phyloP scores from a whole-genome alignment of 2,113 vertebrate species.

The Nothoprocta pentlandii region DNA sequence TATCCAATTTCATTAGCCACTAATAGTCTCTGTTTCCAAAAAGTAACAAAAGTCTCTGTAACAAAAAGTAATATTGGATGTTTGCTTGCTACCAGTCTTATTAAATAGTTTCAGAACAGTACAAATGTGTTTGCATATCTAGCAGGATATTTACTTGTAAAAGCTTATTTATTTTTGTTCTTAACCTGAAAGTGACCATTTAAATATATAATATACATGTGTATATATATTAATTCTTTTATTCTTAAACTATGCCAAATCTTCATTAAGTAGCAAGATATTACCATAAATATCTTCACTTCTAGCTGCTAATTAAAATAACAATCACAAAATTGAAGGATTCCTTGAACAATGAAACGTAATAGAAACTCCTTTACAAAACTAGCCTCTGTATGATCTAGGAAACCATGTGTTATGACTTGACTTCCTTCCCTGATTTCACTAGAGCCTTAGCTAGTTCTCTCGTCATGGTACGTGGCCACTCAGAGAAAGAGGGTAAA shows the following conservation, averaged over 20 bases:
- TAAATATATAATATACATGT: not conserved
- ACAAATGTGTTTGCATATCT: not conserved
- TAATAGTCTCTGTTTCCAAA: not conserved
- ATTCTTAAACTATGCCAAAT: not conserved
- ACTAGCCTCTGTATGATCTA: no score
- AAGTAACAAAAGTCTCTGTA: not conserved
- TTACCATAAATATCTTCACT: not conserved
- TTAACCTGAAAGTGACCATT: not conserved
- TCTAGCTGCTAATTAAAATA: not conserved
- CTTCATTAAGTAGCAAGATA: no score
- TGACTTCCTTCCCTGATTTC: not conserved
- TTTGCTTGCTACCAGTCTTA: not conserved
- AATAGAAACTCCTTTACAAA: not conserved
- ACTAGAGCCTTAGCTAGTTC: not conserved
- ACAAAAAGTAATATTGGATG: not conserved
- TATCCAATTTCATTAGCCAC: not conserved
- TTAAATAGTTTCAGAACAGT: not conserved
- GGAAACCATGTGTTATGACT: not conserved
- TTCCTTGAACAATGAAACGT: not conserved
- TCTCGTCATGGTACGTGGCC: not conserved
- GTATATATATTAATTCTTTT: not conserved
- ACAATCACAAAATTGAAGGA: not conserved
- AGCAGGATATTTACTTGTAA: not conserved
- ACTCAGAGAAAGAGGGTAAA: not conserved
- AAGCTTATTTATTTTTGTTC: not conserved